These are phyloP conservation scores for Chaenocephalus aceratus DNA, from an alignment of 2,113 vertebrate genomes.

Conservation along the genomic window DNA sequence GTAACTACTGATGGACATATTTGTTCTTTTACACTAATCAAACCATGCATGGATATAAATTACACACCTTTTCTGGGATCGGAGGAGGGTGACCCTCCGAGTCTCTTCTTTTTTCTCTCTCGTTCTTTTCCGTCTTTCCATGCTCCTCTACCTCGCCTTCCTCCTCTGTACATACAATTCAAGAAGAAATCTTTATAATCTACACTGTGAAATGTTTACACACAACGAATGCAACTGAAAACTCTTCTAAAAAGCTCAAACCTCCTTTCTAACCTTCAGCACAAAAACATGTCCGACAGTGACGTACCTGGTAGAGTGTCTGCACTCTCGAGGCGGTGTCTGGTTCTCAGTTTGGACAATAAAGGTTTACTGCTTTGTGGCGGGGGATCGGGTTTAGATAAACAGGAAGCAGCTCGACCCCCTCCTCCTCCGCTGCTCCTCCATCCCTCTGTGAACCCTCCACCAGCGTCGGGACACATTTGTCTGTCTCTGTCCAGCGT, in stretches of 20 bases:
- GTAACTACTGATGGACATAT: background rate
- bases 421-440: constrained; percentile 46
- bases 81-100: constrained; percentile 74
- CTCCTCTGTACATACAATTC: constrained; percentile 62
- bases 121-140: constrained; percentile 70
- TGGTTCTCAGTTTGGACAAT: constrained; percentile 70
- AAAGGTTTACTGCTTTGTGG: constrained; percentile 79
- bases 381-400: constrained; percentile 76
- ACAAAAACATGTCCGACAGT: background rate
- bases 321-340: constrained; percentile 73
- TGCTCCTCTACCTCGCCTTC: constrained; percentile 67
- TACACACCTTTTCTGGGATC: constrained; percentile 77
- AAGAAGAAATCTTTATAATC: background rate
- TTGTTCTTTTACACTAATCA: background rate
- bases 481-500: constrained; percentile 51
- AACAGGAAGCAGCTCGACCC: constrained; percentile 32
- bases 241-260: background rate
- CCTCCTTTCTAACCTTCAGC: background rate
- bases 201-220: background rate
- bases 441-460: constrained; percentile 63
- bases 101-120: constrained; percentile 71
- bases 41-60: background rate
- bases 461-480: constrained; percentile 27
- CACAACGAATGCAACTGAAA: background rate
- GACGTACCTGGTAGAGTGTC: constrained; percentile 68